Percentiles rank a stretch among this genome's conserved stretches.
Conservation (phyloP, 2,113 vertebrate species). For the Connochaetes taurinus region DNA sequence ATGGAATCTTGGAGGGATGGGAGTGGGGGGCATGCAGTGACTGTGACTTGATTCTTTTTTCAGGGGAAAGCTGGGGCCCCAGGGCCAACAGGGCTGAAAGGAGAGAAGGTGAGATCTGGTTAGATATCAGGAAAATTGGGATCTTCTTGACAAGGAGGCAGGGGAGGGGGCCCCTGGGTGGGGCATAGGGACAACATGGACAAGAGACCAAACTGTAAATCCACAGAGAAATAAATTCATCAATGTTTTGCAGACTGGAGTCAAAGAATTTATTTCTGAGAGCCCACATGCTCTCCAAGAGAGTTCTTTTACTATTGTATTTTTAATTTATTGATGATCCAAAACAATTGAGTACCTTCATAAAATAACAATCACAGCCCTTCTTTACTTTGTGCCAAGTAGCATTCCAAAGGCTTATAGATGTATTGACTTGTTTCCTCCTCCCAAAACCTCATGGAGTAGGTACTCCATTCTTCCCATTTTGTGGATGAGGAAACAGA, state of each 20-base stretch:
- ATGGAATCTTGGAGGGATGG: background rate
- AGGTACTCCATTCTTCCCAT: background rate
- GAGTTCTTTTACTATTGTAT: background rate
- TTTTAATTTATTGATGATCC: constrained; percentile 25
- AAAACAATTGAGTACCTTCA: background rate
- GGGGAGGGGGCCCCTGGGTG: rapidly evolving
- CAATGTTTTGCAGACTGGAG: background rate
- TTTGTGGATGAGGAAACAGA: background rate
- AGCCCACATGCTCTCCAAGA: background rate
- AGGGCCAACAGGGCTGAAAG: constrained; percentile 70
- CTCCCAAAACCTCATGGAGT: background rate
- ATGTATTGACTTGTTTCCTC: background rate
- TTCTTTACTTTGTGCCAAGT: background rate
- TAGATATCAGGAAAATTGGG: background rate
- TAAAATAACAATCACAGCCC: constrained; percentile 9
- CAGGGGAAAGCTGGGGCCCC: constrained; percentile 66
- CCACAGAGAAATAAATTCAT: background rate
- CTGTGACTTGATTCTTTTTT: background rate
- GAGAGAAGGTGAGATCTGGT: constrained; percentile 77
- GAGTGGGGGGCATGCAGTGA: background rate
- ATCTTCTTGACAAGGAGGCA: background rate
- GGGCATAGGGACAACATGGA: background rate
- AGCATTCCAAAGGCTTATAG: background rate
- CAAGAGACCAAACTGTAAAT: background rate
- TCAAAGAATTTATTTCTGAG: background rate